Evolutionary conservation across 2,797 vertebrate species (phyloP).

Genomic region (Cossypha polioptera): DNA sequence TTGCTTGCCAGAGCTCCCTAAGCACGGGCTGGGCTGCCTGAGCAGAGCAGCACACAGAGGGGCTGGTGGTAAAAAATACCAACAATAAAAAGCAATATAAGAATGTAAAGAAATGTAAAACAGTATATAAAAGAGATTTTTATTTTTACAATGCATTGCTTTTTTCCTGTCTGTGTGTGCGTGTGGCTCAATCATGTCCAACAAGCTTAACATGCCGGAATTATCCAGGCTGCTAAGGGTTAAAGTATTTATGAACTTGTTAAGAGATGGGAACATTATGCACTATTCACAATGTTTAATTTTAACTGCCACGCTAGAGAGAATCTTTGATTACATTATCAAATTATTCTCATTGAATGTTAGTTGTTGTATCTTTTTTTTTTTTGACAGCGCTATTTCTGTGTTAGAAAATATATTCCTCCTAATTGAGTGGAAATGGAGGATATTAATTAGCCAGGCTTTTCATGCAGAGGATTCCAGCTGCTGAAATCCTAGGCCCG

Average conservation of each 20-base stretch:
- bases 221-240: not conserved
- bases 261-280: slow-evolving; percentile 24
- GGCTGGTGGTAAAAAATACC: not conserved
- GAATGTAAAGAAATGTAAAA: not conserved
- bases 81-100: not conserved
- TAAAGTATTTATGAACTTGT: slow-evolving; percentile 19
- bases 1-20: not conserved
- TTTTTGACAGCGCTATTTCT: not conserved
- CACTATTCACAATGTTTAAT: slow-evolving; percentile 26
- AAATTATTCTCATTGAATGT: slow-evolving; percentile 25
- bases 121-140: not conserved
- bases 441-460: not conserved
- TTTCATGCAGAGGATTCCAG: not conserved
- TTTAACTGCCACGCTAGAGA: not conserved
- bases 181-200: not conserved
- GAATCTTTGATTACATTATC: slow-evolving; percentile 52
- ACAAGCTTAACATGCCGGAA: not conserved
- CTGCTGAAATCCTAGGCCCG: not conserved
- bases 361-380: not conserved
- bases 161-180: not conserved
- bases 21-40: rapidly evolving
- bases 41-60: not conserved
- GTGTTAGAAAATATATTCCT: slow-evolving; percentile 5
- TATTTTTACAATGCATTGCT: rapidly evolving
- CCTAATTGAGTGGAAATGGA: not conserved